Percentiles rank a stretch among this genome's conserved stretches.
Conservation (phyloP, 2,888 invertebrate species). For the Parnassius apollo region DNA sequence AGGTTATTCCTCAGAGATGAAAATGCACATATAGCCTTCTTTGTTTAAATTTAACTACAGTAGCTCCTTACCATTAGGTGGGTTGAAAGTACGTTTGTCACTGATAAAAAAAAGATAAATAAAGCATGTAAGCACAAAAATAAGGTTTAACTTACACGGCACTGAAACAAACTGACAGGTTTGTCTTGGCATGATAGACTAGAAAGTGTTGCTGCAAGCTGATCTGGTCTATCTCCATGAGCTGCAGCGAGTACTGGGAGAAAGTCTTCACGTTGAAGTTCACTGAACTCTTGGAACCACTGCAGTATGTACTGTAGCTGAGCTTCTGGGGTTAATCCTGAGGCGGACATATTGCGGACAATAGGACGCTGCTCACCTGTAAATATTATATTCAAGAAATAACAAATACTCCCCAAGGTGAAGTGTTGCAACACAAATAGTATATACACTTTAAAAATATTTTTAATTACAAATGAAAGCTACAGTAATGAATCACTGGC, state of each 20-base stretch:
- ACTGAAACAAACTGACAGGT: slow-evolving; percentile 91
- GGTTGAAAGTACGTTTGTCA: too few relatives aligned
- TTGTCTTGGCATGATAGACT: slow-evolving; percentile 86
- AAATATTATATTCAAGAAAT: slow-evolving; percentile 28
- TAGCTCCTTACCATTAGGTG: too few relatives aligned
- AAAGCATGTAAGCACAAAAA: background rate
- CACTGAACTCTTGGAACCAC: slow-evolving; percentile 95
- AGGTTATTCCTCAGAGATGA: too few relatives aligned
- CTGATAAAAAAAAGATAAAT: too few relatives aligned
- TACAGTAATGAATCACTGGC: too few relatives aligned
- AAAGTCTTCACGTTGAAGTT: slow-evolving; percentile 92
- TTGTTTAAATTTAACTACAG: too few relatives aligned
- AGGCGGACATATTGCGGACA: slow-evolving; percentile 75
- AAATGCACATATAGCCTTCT: too few relatives aligned
- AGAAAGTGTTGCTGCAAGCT: slow-evolving; percentile 85
- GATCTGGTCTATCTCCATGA: slow-evolving; percentile 85
- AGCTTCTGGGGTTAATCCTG: slow-evolving; percentile 83
- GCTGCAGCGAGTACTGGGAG: slow-evolving; percentile 85
- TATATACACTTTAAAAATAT: too few relatives aligned
- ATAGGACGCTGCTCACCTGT: slow-evolving; percentile 52
- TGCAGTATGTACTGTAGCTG: slow-evolving; percentile 91
- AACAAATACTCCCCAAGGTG: background rate
- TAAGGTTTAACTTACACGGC: slow-evolving; percentile 82
- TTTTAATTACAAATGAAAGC: too few relatives aligned
- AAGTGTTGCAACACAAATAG: too few relatives aligned